A percentile compares a stretch with the other conserved stretches of the same genome.
phyloP scores from a whole-genome alignment of 2,113 vertebrate species.

The Proteles cristata region DNA sequence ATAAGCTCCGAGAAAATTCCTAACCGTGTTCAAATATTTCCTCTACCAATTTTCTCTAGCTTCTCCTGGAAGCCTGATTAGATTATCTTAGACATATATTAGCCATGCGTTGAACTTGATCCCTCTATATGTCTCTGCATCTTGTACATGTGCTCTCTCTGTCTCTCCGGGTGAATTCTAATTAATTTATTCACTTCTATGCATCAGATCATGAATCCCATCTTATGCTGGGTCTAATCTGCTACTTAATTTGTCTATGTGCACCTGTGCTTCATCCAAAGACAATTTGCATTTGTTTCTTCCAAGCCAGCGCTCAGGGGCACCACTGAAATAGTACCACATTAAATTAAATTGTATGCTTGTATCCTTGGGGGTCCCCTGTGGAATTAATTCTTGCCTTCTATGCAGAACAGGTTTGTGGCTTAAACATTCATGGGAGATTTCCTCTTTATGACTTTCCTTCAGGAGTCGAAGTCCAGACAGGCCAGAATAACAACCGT shows the following conservation, averaged over 20 bases:
- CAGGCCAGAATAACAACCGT: background rate
- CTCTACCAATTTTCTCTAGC: background rate
- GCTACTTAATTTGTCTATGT: background rate
- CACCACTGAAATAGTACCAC: background rate
- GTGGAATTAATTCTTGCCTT: slow-evolving; percentile 6
- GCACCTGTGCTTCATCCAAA: background rate
- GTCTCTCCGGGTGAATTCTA: background rate
- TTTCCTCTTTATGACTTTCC: slow-evolving; percentile 3
- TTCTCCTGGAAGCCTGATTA: background rate
- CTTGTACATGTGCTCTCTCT: background rate
- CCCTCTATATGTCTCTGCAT: background rate
- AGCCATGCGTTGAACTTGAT: background rate
- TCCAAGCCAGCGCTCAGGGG: background rate
- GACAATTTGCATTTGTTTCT: background rate
- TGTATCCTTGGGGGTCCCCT: background rate
- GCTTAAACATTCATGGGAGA: background rate
- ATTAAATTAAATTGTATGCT: slow-evolving; percentile 24
- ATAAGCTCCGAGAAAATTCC: background rate
- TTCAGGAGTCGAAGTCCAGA: background rate
- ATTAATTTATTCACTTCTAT: background rate
- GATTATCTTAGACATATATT: background rate
- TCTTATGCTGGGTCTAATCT: background rate
- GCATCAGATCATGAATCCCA: background rate
- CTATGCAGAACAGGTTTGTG: background rate
- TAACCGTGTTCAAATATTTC: background rate